These are phyloP conservation scores for Ceriagrion tenellum DNA, from an alignment of 2,888 invertebrate species.

Conservation along the genomic window DNA sequence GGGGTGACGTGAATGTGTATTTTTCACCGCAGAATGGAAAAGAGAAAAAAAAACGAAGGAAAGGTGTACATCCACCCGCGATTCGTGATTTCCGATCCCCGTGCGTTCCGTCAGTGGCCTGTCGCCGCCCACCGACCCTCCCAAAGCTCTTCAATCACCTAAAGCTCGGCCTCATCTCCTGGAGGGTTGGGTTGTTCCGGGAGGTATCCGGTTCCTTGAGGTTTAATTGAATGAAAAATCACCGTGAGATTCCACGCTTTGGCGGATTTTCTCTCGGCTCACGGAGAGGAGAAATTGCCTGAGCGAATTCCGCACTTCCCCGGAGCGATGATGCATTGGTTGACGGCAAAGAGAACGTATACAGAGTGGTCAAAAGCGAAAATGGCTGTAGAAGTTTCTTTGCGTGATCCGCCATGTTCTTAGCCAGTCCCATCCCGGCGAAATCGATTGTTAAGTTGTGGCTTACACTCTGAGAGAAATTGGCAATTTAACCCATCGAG, in stretches of 20 bases:
- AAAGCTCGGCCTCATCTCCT: neutral
- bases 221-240: neutral
- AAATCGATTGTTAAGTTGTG: no score
- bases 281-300: neutral
- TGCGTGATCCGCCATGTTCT: no score
- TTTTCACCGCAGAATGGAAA: neutral
- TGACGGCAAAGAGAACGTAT: neutral
- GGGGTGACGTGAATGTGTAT: neutral
- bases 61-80: neutral
- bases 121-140: neutral
- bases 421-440: no score
- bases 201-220: neutral
- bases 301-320: neutral
- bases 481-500: no score
- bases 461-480: no score
- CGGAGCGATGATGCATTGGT: neutral
- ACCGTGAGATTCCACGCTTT: neutral
- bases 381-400: no score
- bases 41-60: neutral
- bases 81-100: neutral
- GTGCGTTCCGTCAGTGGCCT: neutral
- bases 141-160: neutral
- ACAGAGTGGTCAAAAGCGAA: no score
- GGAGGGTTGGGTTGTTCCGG: neutral
- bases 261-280: neutral